Conservation (phyloP, 2,113 vertebrate species). For the Argyrosomus japonicus region DNA sequence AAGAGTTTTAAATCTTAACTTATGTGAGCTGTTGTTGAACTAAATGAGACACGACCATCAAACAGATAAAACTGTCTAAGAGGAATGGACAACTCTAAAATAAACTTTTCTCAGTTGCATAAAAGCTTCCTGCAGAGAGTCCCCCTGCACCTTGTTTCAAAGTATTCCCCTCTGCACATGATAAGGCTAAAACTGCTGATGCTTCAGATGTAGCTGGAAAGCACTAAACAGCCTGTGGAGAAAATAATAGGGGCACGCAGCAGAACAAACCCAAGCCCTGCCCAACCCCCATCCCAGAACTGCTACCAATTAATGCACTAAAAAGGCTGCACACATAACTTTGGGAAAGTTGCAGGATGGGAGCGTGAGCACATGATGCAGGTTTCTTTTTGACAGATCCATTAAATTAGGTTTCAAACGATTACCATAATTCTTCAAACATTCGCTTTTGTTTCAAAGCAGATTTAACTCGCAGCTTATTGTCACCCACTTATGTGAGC, state of each 20-base stretch:
- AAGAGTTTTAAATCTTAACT: slow-evolving; percentile 16
- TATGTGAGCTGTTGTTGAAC: background rate
- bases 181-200: slow-evolving; percentile 69
- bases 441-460: slow-evolving; percentile 7
- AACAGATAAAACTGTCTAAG: slow-evolving; percentile 21
- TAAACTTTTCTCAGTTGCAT: slow-evolving; percentile 32
- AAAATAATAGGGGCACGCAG: slow-evolving; percentile 69
- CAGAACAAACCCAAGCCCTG: slow-evolving; percentile 56
- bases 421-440: background rate
- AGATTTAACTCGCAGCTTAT: slow-evolving; percentile 11
- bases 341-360: slow-evolving; percentile 28
- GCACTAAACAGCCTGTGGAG: slow-evolving; percentile 66
- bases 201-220: slow-evolving; percentile 69
- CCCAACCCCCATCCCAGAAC: slow-evolving; percentile 54
- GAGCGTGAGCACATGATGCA: background rate
- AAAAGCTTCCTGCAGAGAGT: slow-evolving; percentile 40
- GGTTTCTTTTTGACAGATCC: slow-evolving; percentile 9
- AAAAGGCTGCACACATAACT: slow-evolving; percentile 45
- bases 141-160: slow-evolving; percentile 39
- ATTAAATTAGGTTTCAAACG: background rate
- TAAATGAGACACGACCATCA: background rate
- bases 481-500: slow-evolving; percentile 21
- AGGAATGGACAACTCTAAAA: slow-evolving; percentile 36
- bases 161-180: slow-evolving; percentile 51
- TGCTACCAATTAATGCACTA: slow-evolving; percentile 67